A percentile compares a stretch with the other conserved stretches of the same genome.
These are phyloP conservation scores for Dolichopus griseipennis DNA, from an alignment of 2,888 invertebrate species.

Conservation along the genomic window DNA sequence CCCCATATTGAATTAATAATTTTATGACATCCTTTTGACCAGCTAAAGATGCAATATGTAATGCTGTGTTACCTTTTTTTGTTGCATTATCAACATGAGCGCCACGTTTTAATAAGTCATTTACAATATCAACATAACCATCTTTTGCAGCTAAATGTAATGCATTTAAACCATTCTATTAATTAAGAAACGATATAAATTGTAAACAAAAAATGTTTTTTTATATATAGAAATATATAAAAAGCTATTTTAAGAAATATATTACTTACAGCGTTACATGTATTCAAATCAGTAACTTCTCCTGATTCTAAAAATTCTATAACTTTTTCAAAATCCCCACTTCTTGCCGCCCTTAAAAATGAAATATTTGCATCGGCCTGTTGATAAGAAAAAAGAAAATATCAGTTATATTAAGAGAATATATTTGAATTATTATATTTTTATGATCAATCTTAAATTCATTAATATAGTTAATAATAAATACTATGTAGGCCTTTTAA, in stretches of 20 bases:
- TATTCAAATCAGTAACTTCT: slow-evolving; percentile 91
- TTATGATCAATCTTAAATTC: no score
- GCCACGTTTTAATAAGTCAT: slow-evolving; percentile 79
- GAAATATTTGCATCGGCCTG: slow-evolving; percentile 85
- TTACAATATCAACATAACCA: slow-evolving; percentile 89
- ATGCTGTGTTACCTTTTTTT: slow-evolving; percentile 92
- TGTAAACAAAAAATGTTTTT: no score
- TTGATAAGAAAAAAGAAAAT: neutral
- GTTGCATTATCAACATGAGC: slow-evolving; percentile 93
- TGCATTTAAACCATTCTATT: slow-evolving; percentile 93
- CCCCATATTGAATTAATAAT: slow-evolving; percentile 81
- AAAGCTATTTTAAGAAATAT: no score
- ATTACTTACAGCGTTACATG: slow-evolving; percentile 84
- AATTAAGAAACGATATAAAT: slow-evolving; percentile 28
- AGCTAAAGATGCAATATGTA: slow-evolving; percentile 96
- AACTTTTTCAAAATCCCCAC: slow-evolving; percentile 92
- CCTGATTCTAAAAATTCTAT: slow-evolving; percentile 81
- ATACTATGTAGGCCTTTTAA: no score
- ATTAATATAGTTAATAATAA: no score
- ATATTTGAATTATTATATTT: no score
- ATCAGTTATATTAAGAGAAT: no score
- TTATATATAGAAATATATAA: no score
- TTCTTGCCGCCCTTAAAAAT: slow-evolving; percentile 92
- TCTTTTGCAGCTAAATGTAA: slow-evolving; percentile 96
- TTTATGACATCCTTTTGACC: slow-evolving; percentile 91